Evolutionary conservation across 2,797 vertebrate species (phyloP).

Genomic region (Buceros bicornis): DNA sequence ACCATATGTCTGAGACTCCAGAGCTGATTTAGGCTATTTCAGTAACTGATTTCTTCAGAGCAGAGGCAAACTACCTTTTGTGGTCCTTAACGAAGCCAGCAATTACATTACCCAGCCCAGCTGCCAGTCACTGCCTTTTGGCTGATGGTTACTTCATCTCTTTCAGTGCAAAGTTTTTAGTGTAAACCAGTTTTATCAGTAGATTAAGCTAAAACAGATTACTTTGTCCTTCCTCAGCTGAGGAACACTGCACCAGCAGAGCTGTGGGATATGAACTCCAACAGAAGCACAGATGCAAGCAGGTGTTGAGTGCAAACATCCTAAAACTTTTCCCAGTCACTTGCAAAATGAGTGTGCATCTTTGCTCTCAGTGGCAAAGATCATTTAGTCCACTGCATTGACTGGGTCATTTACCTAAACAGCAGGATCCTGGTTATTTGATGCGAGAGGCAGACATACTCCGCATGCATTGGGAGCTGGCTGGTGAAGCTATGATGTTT

Average conservation of each 20-base stretch:
- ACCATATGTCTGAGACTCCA: not conserved
- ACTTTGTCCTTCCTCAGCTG: not conserved
- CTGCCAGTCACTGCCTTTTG: not conserved
- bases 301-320: not conserved
- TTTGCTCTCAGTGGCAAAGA: not conserved
- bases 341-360: not conserved
- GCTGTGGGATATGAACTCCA: not conserved
- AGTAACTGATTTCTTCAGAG: not conserved
- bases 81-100: not conserved
- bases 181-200: not conserved
- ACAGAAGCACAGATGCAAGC: not conserved
- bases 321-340: not conserved
- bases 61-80: conserved; percentile 13
- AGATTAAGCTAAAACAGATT: conserved; percentile 16
- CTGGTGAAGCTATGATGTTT: not conserved
- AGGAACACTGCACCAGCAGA: not conserved
- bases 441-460: not conserved
- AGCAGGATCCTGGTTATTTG: not conserved
- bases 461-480: not conserved
- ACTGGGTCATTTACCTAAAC: not conserved
- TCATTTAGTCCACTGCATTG: not conserved
- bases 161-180: not conserved
- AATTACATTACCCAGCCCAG: not conserved
- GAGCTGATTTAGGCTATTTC: not conserved
- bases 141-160: not conserved